Conservation (phyloP, 2,113 vertebrate species). For the Ginglymostoma cirratum region DNA sequence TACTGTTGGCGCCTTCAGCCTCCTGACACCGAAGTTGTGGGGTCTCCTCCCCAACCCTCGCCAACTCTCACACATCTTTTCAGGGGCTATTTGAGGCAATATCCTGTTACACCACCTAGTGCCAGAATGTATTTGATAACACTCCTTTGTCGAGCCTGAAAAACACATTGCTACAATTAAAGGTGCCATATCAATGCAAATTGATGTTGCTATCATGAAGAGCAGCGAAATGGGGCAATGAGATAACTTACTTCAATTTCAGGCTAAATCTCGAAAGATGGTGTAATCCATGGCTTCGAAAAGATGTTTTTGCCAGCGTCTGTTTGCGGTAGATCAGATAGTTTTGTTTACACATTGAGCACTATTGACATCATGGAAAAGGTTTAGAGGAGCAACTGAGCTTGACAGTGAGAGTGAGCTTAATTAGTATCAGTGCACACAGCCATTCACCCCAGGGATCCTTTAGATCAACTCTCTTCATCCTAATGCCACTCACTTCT, state of each 20-base stretch:
- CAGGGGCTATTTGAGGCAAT: too few species aligned
- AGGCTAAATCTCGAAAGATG: background rate
- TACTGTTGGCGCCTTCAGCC: background rate
- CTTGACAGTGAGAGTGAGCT: background rate
- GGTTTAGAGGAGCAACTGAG: background rate
- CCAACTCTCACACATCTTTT: too few species aligned
- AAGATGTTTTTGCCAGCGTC: background rate
- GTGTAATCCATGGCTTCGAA: too few species aligned
- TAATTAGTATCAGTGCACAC: constrained; percentile 26
- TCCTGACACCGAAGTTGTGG: background rate
- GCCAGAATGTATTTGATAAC: too few species aligned
- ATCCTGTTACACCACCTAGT: too few species aligned
- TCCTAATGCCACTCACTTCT: background rate
- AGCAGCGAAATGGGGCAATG: too few species aligned
- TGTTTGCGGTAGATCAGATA: constrained; percentile 9
- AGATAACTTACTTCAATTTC: background rate
- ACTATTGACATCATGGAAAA: constrained; percentile 23
- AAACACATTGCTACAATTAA: background rate
- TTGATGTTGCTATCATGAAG: background rate
- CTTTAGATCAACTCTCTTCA: background rate
- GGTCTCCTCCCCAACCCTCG: background rate
- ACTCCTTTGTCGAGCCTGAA: too few species aligned
- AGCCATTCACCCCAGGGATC: constrained; percentile 29
- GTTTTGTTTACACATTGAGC: background rate
- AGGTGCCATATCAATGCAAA: background rate